Evolutionary conservation across 2,113 vertebrate genomes (phyloP).

Genomic region (Cranoglanis bouderius): DNA sequence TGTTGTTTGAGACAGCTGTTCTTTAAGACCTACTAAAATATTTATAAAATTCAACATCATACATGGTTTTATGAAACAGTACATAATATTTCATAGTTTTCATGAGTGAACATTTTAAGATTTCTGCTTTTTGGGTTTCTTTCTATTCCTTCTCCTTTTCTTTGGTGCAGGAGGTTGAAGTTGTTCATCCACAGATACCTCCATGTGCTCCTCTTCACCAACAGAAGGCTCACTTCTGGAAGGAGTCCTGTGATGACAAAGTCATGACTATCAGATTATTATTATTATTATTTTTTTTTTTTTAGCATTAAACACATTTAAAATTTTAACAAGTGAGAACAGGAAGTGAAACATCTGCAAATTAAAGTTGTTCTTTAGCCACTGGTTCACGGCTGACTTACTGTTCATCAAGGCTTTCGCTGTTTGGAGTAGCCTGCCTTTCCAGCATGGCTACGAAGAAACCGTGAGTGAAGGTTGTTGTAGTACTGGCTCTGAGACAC

Average conservation of each 20-base stretch:
- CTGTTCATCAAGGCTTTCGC: not conserved
- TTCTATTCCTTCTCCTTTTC: slow-evolving; percentile 43
- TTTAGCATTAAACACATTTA: not conserved
- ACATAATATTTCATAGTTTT: not conserved
- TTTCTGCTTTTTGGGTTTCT: slow-evolving; percentile 25
- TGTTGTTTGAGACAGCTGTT: not conserved
- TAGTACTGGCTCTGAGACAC: slow-evolving; percentile 84
- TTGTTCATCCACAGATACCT: not conserved
- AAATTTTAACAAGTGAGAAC: not conserved
- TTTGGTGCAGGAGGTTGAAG: slow-evolving; percentile 14
- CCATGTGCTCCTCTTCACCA: slow-evolving; percentile 31
- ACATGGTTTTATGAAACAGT: not conserved
- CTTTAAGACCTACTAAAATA: not conserved
- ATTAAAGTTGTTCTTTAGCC: not conserved
- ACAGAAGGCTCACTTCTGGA: not conserved
- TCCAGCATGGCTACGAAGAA: slow-evolving; percentile 92
- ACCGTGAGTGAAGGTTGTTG: slow-evolving; percentile 82
- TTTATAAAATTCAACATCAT: not conserved
- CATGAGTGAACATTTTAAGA: not conserved
- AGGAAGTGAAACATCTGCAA: not conserved
- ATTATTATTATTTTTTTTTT: no score
- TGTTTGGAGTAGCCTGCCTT: slow-evolving; percentile 51
- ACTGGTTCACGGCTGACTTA: not conserved
- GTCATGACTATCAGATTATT: not conserved
- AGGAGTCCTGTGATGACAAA: slow-evolving; percentile 42